Conservation (phyloP, 2,113 vertebrate genomes). For the Macheiramphus alcinus region DNA sequence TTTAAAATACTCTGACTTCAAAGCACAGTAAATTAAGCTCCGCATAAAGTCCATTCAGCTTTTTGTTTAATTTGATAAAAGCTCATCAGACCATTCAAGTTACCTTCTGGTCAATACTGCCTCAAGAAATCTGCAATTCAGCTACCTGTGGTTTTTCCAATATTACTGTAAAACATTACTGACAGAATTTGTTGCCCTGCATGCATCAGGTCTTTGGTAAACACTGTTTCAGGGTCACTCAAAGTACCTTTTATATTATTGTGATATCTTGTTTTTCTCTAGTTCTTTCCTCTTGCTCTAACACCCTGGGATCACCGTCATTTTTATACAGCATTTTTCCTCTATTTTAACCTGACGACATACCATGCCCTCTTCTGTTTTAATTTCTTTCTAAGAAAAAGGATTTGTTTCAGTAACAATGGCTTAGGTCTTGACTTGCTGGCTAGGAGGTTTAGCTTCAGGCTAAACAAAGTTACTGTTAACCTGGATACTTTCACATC, state of each 20-base stretch:
- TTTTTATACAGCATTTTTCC: background rate
- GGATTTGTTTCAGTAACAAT: background rate
- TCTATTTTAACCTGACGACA: background rate
- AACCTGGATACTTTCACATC: background rate
- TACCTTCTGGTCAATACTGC: slow-evolving; percentile 56
- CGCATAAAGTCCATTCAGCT: slow-evolving; percentile 51
- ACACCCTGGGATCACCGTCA: background rate
- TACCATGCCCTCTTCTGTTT: background rate
- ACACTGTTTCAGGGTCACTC: background rate
- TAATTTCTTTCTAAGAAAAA: background rate
- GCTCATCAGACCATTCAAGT: slow-evolving; percentile 51
- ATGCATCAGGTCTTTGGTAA: background rate
- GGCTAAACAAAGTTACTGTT: background rate
- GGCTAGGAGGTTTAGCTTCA: background rate
- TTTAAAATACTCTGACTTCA: slow-evolving; percentile 39
- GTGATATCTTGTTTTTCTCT: background rate
- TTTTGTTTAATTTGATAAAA: slow-evolving; percentile 67
- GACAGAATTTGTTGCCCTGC: background rate
- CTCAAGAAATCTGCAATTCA: slow-evolving; percentile 56
- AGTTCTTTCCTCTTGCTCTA: background rate
- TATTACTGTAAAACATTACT: slow-evolving; percentile 15
- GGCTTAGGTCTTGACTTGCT: background rate
- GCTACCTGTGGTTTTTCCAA: slow-evolving; percentile 46
- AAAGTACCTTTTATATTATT: background rate
- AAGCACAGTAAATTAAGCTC: slow-evolving; percentile 54